These are phyloP conservation scores for Butastur rufipennis DNA, from an alignment of 2,113 vertebrate genomes.

Conservation along the genomic window DNA sequence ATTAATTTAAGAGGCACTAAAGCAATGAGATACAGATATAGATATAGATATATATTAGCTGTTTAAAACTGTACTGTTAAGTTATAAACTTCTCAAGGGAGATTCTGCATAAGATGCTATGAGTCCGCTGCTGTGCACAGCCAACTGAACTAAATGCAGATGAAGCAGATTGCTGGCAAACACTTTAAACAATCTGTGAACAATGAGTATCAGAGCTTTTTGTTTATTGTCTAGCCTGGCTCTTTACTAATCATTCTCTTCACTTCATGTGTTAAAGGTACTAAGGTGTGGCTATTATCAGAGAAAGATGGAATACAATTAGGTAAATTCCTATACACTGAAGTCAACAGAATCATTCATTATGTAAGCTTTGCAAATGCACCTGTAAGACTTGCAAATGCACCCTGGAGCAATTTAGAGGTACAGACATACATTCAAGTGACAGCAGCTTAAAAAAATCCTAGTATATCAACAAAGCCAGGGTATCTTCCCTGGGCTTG, in stretches of 20 bases:
- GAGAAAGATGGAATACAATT: neutral
- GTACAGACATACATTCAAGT: neutral
- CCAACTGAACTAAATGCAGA: neutral
- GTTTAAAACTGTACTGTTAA: neutral
- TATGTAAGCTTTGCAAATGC: neutral
- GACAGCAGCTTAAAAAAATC: neutral
- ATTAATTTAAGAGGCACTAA: neutral
- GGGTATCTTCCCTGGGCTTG: neutral
- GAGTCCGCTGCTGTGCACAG: neutral
- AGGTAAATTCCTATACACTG: neutral
- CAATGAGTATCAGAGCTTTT: neutral
- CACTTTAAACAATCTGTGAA: neutral
- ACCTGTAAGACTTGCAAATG: neutral
- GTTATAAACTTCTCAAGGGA: neutral
- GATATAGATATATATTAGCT: neutral
- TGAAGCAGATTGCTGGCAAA: slow-evolving; percentile 3
- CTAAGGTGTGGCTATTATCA: neutral
- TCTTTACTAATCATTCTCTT: neutral
- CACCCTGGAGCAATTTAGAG: neutral
- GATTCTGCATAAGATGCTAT: neutral
- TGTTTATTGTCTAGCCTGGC: neutral
- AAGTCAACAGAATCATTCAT: neutral
- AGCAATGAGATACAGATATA: neutral
- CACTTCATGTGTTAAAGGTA: neutral
- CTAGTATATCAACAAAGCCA: neutral